These are phyloP conservation scores for Pentalonia nigronervosa DNA, from an alignment of 1,140 invertebrate genomes.

Conservation along the genomic window DNA sequence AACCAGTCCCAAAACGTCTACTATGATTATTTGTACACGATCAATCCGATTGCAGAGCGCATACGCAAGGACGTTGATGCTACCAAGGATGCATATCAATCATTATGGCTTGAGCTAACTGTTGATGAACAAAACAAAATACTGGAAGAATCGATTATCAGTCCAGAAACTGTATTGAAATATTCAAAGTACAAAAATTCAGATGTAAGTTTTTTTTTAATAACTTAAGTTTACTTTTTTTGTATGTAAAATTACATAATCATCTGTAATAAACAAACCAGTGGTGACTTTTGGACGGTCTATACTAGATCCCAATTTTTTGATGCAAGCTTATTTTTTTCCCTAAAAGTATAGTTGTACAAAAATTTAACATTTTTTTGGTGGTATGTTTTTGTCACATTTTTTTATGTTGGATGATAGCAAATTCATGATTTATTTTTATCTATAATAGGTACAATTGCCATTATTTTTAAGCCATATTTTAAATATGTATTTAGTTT, in stretches of 20 bases:
- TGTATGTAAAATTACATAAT: background rate
- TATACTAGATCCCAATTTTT: no score
- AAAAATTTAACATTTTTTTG: no score
- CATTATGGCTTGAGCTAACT: constrained; percentile 73
- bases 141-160: constrained; percentile 78
- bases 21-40: constrained; percentile 74
- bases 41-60: constrained; percentile 74
- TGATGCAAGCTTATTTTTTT: no score
- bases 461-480: no score
- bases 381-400: no score
- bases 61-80: constrained; percentile 75
- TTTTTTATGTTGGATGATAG: no score
- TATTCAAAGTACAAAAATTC: constrained; percentile 65
- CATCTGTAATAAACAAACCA: background rate
- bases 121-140: constrained; percentile 76
- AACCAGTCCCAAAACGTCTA: background rate
- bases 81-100: constrained; percentile 74
- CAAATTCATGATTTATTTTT: no score
- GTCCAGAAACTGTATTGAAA: constrained; percentile 74
- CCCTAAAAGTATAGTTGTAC: no score
- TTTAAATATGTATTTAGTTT: no score
- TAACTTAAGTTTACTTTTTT: background rate
- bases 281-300: background rate
- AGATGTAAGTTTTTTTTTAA: constrained; percentile 45
- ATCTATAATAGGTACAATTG: no score